phyloP scores from a whole-genome alignment of 2,113 vertebrate genomes.

The Dipodomys stephensi region DNA sequence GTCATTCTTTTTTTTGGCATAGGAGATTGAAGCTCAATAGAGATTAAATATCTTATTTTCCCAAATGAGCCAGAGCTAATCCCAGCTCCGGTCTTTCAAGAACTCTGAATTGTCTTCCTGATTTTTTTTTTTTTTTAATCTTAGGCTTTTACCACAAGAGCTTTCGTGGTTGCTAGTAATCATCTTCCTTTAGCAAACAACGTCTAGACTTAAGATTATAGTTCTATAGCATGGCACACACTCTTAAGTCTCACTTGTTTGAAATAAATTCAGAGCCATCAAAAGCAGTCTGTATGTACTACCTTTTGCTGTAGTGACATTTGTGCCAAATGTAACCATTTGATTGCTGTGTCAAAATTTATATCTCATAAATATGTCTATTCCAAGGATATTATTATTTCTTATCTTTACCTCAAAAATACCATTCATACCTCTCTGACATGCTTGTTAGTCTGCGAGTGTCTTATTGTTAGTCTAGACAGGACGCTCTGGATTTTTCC shows the following conservation, averaged over 20 bases:
- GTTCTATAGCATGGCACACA: slow-evolving; percentile 72
- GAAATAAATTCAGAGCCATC: slow-evolving; percentile 79
- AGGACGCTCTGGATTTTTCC: slow-evolving; percentile 64
- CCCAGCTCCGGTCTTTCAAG: neutral
- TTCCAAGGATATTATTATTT: slow-evolving; percentile 25
- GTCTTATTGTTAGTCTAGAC: slow-evolving; percentile 69
- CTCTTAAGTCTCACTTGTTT: slow-evolving; percentile 79
- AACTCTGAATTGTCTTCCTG: neutral
- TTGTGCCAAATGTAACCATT: slow-evolving; percentile 76
- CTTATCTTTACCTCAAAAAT: slow-evolving; percentile 41
- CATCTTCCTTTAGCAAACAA: slow-evolving; percentile 61
- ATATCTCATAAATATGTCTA: slow-evolving; percentile 46
- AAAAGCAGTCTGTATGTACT: slow-evolving; percentile 77
- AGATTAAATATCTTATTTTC: neutral
- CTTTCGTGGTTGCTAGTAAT: slow-evolving; percentile 65
- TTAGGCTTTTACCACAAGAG: slow-evolving; percentile 65
- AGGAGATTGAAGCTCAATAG: neutral
- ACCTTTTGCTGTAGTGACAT: slow-evolving; percentile 72
- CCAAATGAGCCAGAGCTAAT: neutral
- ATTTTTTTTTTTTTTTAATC: neutral
- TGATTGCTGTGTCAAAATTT: slow-evolving; percentile 79
- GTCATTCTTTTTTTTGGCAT: neutral
- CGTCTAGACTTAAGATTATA: slow-evolving; percentile 78
- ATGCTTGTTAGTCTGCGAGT: slow-evolving; percentile 66
- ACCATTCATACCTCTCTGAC: slow-evolving; percentile 43